phyloP scores from a whole-genome alignment of 2,113 vertebrate genomes.

The Sander vitreus region DNA sequence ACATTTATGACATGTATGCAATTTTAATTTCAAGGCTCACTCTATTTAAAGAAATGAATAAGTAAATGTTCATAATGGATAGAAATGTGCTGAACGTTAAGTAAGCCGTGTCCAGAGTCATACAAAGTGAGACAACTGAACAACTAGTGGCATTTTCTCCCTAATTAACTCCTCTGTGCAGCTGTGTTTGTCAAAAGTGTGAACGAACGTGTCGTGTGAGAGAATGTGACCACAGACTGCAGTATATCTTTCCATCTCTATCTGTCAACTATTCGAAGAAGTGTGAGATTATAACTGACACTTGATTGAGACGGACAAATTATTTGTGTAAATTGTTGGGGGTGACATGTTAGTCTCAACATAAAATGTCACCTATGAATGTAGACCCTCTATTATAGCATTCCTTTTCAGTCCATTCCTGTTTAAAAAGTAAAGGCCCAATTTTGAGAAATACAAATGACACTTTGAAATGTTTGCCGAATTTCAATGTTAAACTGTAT shows the following conservation, averaged over 20 bases:
- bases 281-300: background rate
- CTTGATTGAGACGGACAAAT: background rate
- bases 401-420: background rate
- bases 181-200: background rate
- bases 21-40: background rate
- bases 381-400: background rate
- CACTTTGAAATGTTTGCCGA: background rate
- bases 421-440: background rate
- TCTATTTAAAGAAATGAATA: background rate
- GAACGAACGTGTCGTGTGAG: background rate
- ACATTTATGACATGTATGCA: background rate
- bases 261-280: background rate
- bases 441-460: background rate
- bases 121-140: background rate
- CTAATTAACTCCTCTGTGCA: slow-evolving; percentile 1
- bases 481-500: background rate
- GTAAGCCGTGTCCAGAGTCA: background rate
- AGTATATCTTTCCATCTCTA: background rate
- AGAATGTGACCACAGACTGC: background rate
- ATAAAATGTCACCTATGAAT: background rate
- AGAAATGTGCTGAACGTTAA: background rate
- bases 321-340: background rate
- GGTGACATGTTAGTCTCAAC: background rate
- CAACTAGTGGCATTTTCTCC: slow-evolving; percentile 4
- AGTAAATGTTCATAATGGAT: background rate